Evolutionary conservation across 2,797 vertebrate genomes (phyloP), one percentile per base, ranked within the genome.

Genomic region (Syngnathus acus): DNA sequence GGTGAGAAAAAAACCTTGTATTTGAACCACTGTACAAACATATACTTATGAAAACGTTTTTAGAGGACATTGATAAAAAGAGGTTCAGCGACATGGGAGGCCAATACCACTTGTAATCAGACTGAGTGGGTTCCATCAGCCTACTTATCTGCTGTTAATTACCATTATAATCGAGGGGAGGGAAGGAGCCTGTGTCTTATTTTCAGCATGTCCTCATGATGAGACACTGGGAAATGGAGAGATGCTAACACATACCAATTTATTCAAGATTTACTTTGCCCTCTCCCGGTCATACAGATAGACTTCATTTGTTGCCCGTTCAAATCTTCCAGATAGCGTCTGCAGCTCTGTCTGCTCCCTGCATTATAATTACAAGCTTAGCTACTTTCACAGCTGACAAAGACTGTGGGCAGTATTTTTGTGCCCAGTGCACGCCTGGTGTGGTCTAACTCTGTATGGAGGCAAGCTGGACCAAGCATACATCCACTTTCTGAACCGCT

Each of bases 131-230:
- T 68, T 75, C 68, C 54, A 64, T 82, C 70, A 68, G 65, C 39
- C 68, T 54, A 67, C 75, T 83, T 79, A 81, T 84, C 82, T 70
- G 65, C 70, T 78, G 65, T 77, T 82, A 81, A 84, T 85, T 85
- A 77, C 50, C 66, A 68, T 54, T 69, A 69, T 73, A 77, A 82
- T 82, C 61, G 66, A 71, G 67, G 6, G 58, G 59, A 76, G 65
- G 45, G 39, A 65, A 60, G 23, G 21, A 54, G 68, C 54, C 60
- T 59, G 9, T 42, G 58, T 53, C 58, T 6, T 53, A 54, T 48
- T 58, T 32, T 64, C 69, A 58, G 57, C 37, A 48, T 71, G 43
- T 42, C 53, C 45, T 65, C 39, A 62, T 57, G 58, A 58, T 68
- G 58, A 21, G 23, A 21, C 26, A 0, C 11, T n/a, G 43, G 62